Base-by-base conservation (phyloP, 2,797 vertebrate genomes). In the Pampus argenteus region DNA sequence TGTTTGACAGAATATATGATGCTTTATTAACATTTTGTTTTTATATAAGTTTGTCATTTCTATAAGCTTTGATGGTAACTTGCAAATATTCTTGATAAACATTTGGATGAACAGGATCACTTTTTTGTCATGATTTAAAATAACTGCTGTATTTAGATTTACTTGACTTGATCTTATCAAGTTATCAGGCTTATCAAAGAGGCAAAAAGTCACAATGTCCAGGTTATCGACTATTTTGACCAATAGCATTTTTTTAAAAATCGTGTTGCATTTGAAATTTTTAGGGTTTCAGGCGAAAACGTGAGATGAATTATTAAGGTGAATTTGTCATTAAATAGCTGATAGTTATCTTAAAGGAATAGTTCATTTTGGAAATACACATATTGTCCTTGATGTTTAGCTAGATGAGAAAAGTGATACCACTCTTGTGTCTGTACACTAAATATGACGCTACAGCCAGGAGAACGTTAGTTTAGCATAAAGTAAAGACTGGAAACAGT, bases 51-150 rank as follows among this genome's bases (percentile, higher is more conserved):
- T 84, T 71, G 42, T 83, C 74, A 66, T 90, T 88, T 91, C 59
- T 89, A 76, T 81, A 59, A 73, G 79, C 82, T 87, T 91, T 86
- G 69, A 86, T 68, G 77, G 88, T 72, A 82, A 76, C 58, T 82
- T 83, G 74, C 73, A 82, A 74, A 81, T 88, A 71, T 84, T 84
- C 66, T 83, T 87, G 81, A 85, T 62, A 47, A 79, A 84, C 65
- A 54, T 86, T 88, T 80, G 68, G 18, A 80, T 72, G 66, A 80
- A 60, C 63, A 42, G 66, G 61, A 40, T 65, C 55, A 36, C 54
- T 40, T 85, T 60, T 76, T 84, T 84, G 79, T 77, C 55, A 61
- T 79, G 22, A 40, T 62, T 58, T 42, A 48, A 29, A 50, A 47
- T 31, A 69, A 59, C 26, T 51, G 25, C 66, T 71, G 50, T 78